phyloP scores from a whole-genome alignment of 2,888 invertebrate genomes.

The Sisyra nigra region DNA sequence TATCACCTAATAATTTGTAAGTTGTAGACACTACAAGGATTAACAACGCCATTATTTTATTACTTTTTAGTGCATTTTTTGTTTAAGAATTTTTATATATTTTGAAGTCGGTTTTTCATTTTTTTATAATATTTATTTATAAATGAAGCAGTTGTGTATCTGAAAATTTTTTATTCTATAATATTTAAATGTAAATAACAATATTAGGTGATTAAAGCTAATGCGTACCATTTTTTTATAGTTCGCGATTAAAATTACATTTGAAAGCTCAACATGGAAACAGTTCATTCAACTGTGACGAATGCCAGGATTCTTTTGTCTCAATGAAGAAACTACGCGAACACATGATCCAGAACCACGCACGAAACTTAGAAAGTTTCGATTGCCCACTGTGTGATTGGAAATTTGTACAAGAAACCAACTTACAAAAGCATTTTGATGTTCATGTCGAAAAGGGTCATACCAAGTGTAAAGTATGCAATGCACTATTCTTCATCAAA shows the following conservation, averaged over 20 bases:
- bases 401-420: conserved; percentile 2
- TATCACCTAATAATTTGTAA: no score
- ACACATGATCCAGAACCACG: background rate
- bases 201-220: no score
- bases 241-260: background rate
- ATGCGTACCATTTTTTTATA: no score
- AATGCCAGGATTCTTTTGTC: conserved; percentile 2
- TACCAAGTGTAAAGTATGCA: conserved; percentile 5
- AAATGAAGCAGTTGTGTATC: no score
- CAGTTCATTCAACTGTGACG: background rate
- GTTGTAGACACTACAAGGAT: no score
- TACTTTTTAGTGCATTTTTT: no score
- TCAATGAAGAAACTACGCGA: background rate
- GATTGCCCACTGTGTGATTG: conserved; percentile 7
- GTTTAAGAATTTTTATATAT: no score
- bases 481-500: background rate
- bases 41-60: background rate
- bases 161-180: no score
- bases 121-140: no score
- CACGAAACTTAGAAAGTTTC: background rate
- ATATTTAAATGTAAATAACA: no score
- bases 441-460: conserved; percentile 7
- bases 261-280: background rate
- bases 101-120: no score
- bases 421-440: conserved; percentile 7